phyloP scores from a whole-genome alignment of 2,113 vertebrate species.

The Paradoxurus hermaphroditus region DNA sequence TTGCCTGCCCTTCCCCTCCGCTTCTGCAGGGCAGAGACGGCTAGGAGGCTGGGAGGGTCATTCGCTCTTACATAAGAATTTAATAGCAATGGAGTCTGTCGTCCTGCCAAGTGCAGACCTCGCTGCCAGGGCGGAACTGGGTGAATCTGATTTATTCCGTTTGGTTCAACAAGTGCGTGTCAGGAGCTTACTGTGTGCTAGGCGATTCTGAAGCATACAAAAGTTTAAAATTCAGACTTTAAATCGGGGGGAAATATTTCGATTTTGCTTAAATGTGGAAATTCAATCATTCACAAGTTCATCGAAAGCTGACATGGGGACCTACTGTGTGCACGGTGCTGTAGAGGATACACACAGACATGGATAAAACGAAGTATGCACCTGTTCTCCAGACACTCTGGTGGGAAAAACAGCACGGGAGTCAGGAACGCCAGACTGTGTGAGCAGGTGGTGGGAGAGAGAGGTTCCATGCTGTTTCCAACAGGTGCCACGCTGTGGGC shows the following conservation, averaged over 20 bases:
- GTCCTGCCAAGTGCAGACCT: conserved; percentile 27
- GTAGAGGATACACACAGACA: background rate
- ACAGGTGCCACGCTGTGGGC: background rate
- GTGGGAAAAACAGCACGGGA: background rate
- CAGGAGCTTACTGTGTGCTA: background rate
- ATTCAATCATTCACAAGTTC: background rate
- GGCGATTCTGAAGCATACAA: background rate
- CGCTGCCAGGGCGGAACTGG: conserved; percentile 41
- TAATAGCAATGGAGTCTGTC: background rate
- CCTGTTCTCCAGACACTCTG: background rate
- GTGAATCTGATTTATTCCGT: background rate
- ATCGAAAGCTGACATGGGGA: background rate
- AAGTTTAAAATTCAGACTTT: background rate
- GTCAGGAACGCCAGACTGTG: background rate
- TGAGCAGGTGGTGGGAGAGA: background rate
- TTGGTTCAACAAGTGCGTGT: conserved; percentile 46
- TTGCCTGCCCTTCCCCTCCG: background rate
- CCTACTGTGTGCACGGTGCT: background rate
- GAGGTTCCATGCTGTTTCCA: background rate
- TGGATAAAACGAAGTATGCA: background rate
- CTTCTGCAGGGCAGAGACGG: background rate
- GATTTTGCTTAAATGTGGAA: background rate
- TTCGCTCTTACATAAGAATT: conserved; percentile 59
- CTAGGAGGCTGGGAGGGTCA: background rate
- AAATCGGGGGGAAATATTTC: background rate